Conservation (phyloP, 37 sponge, comb jelly and placozoan species). For the Axinella damicornis region DNA sequence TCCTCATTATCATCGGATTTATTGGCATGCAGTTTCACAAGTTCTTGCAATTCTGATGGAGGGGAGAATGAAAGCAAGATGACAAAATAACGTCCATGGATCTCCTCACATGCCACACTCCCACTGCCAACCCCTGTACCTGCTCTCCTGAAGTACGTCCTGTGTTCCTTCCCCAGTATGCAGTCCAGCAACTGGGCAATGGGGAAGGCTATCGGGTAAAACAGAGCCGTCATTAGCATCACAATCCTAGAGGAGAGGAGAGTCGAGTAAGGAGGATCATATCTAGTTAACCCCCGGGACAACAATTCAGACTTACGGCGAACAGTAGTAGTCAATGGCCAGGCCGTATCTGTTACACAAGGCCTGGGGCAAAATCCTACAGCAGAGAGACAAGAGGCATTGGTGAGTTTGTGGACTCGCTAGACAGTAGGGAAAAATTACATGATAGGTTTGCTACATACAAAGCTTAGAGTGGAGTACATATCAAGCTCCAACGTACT, state of each 20-base stretch:
- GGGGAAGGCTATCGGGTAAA: conserved; percentile 78
- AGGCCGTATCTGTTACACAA: conserved; percentile 85
- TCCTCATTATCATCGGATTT: conserved; percentile 60
- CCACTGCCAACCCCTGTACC: conserved; percentile 62
- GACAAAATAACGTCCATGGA: not conserved
- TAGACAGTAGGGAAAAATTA: too few relatives aligned
- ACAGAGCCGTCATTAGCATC: conserved; percentile 55
- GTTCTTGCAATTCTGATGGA: conserved; percentile 75
- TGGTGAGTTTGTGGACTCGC: too few relatives aligned
- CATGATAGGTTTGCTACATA: too few relatives aligned
- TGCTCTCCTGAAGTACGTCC: conserved; percentile 86
- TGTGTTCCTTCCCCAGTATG: conserved; percentile 69
- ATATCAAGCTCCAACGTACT: too few relatives aligned
- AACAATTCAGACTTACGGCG: conserved; percentile 63
- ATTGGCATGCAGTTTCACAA: conserved; percentile 78
- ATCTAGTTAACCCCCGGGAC: too few relatives aligned
- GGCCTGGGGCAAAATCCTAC: conserved; percentile 87
- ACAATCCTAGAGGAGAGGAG: conserved; percentile 52
- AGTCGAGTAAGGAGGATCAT: not conserved
- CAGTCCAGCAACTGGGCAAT: conserved; percentile 78
- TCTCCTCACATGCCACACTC: too few relatives aligned
- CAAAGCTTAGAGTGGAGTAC: too few relatives aligned
- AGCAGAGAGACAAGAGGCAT: not conserved
- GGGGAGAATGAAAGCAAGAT: not conserved
- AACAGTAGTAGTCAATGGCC: conserved; percentile 89